Conservation (phyloP, 2,797 vertebrate genomes). For the Artibeus lituratus region DNA sequence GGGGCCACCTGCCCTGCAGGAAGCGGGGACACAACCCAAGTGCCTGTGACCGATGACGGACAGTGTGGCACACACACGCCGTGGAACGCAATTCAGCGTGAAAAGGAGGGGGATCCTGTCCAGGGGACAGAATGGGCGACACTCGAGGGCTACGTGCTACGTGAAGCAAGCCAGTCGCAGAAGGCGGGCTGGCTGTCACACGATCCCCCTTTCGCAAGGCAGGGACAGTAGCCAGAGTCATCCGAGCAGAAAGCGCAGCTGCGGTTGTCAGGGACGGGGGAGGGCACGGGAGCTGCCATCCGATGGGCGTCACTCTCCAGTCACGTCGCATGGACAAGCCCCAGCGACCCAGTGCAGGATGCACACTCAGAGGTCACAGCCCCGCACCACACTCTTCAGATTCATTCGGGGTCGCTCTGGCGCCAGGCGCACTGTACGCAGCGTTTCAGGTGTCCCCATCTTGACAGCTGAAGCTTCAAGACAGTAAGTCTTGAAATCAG, state of each 20-base stretch:
- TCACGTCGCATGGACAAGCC: not conserved
- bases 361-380: not conserved
- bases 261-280: not conserved
- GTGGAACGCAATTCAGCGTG: not conserved
- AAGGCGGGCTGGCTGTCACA: too few relatives aligned
- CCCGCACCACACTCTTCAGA: not conserved
- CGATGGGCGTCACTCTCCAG: not conserved
- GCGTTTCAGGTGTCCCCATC: not conserved
- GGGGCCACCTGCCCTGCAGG: too few relatives aligned
- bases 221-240: not conserved
- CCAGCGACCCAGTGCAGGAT: not conserved
- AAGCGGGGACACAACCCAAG: not conserved
- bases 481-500: not conserved
- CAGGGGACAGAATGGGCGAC: not conserved
- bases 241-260: not conserved
- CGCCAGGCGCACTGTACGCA: not conserved
- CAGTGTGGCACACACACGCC: accelerated
- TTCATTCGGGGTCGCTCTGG: not conserved
- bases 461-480: not conserved
- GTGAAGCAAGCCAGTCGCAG: not conserved
- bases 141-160: not conserved
- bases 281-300: not conserved
- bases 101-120: not conserved
- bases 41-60: too few relatives aligned
- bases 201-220: not conserved